A percentile compares a stretch with the other conserved stretches of the same genome.
phyloP scores from a whole-genome alignment of 53 echinoderm and acorn worm species.

The Henricia sp. region DNA sequence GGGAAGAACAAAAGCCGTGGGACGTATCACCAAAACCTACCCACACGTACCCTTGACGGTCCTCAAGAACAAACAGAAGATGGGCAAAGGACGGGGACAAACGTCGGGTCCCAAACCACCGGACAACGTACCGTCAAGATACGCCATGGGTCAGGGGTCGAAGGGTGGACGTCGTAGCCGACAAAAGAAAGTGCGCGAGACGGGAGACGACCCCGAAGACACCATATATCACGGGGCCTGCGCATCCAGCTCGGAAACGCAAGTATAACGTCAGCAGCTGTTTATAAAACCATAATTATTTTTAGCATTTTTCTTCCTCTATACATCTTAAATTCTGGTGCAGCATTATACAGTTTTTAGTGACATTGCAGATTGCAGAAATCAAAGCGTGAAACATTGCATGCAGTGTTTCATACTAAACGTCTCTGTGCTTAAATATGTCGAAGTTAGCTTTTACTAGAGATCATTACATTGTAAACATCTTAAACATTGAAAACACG shows the following conservation, averaged over 20 bases:
- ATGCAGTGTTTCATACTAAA: too few relatives aligned
- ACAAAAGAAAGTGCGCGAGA: slow-evolving; percentile 57
- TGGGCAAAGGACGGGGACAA: slow-evolving; percentile 84
- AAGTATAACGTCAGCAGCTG: slow-evolving; percentile 19
- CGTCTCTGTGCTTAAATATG: too few relatives aligned
- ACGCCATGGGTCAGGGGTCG: slow-evolving; percentile 53
- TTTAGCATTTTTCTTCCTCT: too few relatives aligned
- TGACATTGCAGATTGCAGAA: too few relatives aligned
- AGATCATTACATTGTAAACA: too few relatives aligned
- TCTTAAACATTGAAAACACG: too few relatives aligned
- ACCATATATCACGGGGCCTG: neutral
- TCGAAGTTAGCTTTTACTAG: too few relatives aligned
- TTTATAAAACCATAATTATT: too few relatives aligned
- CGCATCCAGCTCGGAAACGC: slow-evolving; percentile 6
- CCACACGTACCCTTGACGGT: slow-evolving; percentile 80
- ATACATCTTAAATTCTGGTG: too few relatives aligned
- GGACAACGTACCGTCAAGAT: slow-evolving; percentile 56
- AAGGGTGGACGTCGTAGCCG: slow-evolving; percentile 71
- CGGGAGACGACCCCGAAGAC: slow-evolving; percentile 40
- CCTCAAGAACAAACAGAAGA: slow-evolving; percentile 89
- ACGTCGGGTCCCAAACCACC: slow-evolving; percentile 79
- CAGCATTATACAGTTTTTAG: too few relatives aligned
- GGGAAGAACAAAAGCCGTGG: slow-evolving; percentile 98
- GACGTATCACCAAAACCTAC: slow-evolving; percentile 90
- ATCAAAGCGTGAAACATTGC: too few relatives aligned